Conservation (phyloP, 2,113 vertebrate genomes). For the Neolamprologus modestus region DNA sequence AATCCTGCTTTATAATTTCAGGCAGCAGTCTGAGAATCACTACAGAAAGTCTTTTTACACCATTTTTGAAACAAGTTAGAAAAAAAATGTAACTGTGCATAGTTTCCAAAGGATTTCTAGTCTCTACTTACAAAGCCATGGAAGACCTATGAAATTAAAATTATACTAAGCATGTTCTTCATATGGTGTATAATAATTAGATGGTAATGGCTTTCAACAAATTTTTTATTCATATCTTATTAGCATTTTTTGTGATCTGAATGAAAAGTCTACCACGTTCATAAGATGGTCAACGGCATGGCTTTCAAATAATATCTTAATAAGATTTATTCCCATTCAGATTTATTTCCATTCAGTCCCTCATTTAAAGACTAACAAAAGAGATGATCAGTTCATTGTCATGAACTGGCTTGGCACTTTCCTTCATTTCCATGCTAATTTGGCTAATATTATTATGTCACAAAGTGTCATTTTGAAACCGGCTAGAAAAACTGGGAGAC, state of each 20-base stretch:
- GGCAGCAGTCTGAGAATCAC: background rate
- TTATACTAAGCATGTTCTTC: background rate
- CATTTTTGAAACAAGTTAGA: background rate
- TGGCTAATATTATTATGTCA: constrained; percentile 59
- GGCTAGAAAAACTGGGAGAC: background rate
- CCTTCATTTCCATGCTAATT: constrained; percentile 60
- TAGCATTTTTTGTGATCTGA: background rate
- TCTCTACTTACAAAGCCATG: background rate
- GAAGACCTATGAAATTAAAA: background rate
- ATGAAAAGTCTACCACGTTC: background rate
- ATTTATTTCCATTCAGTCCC: constrained; percentile 56
- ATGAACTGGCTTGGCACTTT: constrained; percentile 32
- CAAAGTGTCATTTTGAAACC: constrained; percentile 25
- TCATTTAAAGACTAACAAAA: constrained; percentile 58
- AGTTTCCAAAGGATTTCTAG: background rate
- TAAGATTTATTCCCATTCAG: constrained; percentile 59
- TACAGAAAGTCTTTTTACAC: background rate
- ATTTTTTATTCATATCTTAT: background rate
- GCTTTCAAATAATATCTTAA: constrained; percentile 47
- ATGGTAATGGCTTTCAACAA: background rate
- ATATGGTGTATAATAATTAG: background rate
- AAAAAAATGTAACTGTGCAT: background rate
- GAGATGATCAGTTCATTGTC: constrained; percentile 60
- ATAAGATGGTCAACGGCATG: background rate
- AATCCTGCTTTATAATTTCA: constrained; percentile 22